Conservation (phyloP, 2,888 invertebrate genomes). For the Caenorhabditis afra region DNA sequence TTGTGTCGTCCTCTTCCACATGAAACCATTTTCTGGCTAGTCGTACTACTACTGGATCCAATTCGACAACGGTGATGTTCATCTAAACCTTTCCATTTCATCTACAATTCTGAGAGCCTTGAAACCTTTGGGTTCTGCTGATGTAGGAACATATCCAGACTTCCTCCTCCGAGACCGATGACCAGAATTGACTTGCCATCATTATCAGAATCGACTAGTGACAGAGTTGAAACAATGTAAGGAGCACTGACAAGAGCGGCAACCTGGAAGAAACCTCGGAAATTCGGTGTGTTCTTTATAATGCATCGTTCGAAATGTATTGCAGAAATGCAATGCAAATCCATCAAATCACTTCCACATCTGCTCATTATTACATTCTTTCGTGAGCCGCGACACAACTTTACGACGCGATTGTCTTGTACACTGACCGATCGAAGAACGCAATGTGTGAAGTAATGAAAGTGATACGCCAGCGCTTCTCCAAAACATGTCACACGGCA, state of each 20-base stretch:
- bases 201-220: conserved; percentile 52
- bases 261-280: conserved; percentile 39
- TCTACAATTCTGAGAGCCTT: too few relatives aligned
- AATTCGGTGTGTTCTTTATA: background rate
- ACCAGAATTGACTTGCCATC: conserved; percentile 56
- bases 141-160: conserved; percentile 76
- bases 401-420: conserved; percentile 32
- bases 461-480: conserved; percentile 33
- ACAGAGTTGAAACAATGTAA: conserved; percentile 57
- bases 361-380: conserved; percentile 37
- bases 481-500: conserved; percentile 33
- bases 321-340: background rate
- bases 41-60: conserved; percentile 69
- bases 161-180: conserved; percentile 76
- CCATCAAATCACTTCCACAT: conserved; percentile 10
- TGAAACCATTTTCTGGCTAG: conserved; percentile 76
- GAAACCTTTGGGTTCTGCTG: conserved; percentile 65
- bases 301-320: background rate
- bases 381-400: conserved; percentile 9
- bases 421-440: conserved; percentile 31
- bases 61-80: conserved; percentile 75
- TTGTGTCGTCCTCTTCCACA: conserved; percentile 61
- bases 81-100: conserved; percentile 61
- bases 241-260: conserved; percentile 62
- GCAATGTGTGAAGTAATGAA: conserved; percentile 53